A percentile compares a stretch with the other conserved stretches of the same genome.
phyloP scores from a whole-genome alignment of 2,113 vertebrate genomes.

The Elachura formosa region DNA sequence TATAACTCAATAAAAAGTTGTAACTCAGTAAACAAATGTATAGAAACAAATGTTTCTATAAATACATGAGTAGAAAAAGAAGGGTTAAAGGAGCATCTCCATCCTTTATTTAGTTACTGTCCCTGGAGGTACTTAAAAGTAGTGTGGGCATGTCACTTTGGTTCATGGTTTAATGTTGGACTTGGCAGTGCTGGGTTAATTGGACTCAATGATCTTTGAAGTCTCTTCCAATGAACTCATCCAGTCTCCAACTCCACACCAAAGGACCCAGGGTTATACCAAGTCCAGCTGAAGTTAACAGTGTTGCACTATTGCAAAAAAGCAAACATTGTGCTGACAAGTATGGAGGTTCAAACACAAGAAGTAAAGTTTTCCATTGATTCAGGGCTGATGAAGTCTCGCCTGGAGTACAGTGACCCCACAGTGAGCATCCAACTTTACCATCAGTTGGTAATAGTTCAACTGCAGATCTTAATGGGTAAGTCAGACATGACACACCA shows the following conservation, averaged over 20 bases:
- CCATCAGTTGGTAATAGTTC: accelerated
- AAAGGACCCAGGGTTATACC: accelerated
- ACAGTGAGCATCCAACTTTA: not conserved
- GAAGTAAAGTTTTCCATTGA: not conserved
- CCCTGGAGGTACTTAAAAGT: not conserved
- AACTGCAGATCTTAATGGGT: not conserved
- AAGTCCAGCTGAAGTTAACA: not conserved
- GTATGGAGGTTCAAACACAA: not conserved
- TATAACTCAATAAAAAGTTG: not conserved
- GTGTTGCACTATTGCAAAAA: slow-evolving; percentile 3
- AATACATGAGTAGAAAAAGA: not conserved
- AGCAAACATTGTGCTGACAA: not conserved
- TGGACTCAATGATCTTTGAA: not conserved
- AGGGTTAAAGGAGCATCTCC: not conserved
- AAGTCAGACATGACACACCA: not conserved
- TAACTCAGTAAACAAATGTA: not conserved
- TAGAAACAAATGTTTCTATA: not conserved
- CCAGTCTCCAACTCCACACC: not conserved
- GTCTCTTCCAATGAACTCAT: not conserved
- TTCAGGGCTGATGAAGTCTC: not conserved
- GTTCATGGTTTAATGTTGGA: not conserved
- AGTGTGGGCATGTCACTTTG: not conserved
- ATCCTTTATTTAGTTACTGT: not conserved
- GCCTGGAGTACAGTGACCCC: not conserved
- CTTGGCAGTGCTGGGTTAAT: not conserved